Conservation (phyloP, 1,140 invertebrate genomes). For the Araneus ventricosus region DNA sequence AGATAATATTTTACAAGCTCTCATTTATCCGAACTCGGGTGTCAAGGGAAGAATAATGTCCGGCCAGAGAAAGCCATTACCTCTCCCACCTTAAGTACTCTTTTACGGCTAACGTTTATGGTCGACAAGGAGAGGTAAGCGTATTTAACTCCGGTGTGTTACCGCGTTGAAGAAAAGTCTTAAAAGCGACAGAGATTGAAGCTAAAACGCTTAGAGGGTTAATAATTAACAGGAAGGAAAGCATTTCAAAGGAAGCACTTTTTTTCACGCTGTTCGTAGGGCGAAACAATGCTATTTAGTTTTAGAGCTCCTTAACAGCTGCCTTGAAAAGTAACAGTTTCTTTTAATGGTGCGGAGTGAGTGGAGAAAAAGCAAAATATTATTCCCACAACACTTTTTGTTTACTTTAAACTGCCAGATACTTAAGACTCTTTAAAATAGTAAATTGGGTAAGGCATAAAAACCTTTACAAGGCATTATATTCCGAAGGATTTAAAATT, state of each 20-base stretch:
- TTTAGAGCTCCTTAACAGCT: background rate
- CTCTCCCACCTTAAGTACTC: conserved; percentile 8
- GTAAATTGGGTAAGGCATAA: too few species aligned
- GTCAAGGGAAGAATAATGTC: conserved; percentile 22
- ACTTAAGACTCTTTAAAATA: too few species aligned
- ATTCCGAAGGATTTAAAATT: too few species aligned
- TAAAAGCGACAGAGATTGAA: conserved; percentile 25
- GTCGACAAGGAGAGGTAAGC: background rate
- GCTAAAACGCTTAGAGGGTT: background rate
- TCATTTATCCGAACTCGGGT: conserved; percentile 44
- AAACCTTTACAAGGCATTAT: too few species aligned
- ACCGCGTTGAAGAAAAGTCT: conserved; percentile 12
- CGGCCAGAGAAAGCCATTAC: conserved; percentile 45
- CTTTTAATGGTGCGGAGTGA: background rate
- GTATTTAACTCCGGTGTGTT: background rate
- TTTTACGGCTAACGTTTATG: conserved; percentile 53
- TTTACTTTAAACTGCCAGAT: too few species aligned
- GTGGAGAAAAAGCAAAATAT: too few species aligned
- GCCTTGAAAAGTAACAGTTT: background rate
- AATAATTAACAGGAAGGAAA: conserved; percentile 36
- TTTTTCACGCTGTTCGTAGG: background rate
- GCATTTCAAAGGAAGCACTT: background rate
- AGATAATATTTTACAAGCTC: conserved; percentile 49
- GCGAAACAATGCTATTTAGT: background rate
- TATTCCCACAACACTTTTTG: too few species aligned